Evolutionary conservation across 92 coral and sea anemone genomes (phyloP), one percentile per base, ranked within the genome.

Genomic region (Blastomussa wellsi): DNA sequence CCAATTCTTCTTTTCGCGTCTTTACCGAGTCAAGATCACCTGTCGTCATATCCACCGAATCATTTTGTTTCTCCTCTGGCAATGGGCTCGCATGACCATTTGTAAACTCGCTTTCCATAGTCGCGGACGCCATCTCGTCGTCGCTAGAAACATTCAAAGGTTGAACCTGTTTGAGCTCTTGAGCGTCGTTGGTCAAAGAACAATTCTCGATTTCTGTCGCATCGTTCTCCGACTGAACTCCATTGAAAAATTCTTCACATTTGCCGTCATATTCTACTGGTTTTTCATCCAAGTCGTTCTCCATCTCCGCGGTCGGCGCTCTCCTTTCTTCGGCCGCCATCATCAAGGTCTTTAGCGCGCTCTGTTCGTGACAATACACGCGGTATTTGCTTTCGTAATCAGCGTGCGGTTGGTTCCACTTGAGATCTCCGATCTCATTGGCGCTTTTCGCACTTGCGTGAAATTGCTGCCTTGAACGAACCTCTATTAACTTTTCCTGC

Each of bases 1-100:
- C 86, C 82, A 91, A 81, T 57, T 90, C 92, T 48, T 29, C 42
- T 39, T 89, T 86, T 73, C 88, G 88, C 42, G 57, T 80, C 35
- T 68, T 80, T 75, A 81, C 37, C 16, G 88, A 42, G 33, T 55
- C 33, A 20, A 33, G 35, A 74, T 28, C 78, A 78, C 15, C 73
- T 67, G 29, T 57, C 41, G 31, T 55, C 49, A 26, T 19, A 38
- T 77, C 84, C 15, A 22, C 81, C 39, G 44, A 67, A 60, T 67
- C 88, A 32, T 70, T 70, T 48, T 69, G 49, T 47, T 51, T 49
- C 15, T 13, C 53, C 39, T 71, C 37, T 36, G 26, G 31, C 29
- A 19, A 24, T 5, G 39, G 86, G 19, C 79, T 74, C 20, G 12
- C n/a, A 5, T 12, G 39, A 36, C 85, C 79, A 83, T 83, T 73